Conservation (phyloP, 2,888 invertebrate species). For the Drosophila mimetica region DNA sequence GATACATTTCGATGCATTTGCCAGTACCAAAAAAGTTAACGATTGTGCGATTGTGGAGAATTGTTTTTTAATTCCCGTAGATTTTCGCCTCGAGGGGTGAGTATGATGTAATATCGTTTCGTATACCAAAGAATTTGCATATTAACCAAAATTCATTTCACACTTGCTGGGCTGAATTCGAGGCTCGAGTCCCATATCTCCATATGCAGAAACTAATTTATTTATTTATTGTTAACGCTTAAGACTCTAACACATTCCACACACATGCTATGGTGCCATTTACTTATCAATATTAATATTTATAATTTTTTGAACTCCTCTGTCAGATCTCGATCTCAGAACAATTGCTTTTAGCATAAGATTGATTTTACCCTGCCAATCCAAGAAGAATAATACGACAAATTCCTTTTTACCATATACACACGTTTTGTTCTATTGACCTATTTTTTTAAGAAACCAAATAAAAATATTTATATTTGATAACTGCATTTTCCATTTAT, state of each 20-base stretch:
- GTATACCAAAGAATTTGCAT: slow-evolving; percentile 45
- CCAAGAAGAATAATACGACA: slow-evolving; percentile 6
- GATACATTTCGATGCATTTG: slow-evolving; percentile 33
- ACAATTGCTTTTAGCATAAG: slow-evolving; percentile 42
- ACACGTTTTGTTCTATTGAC: slow-evolving; percentile 26
- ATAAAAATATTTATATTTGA: slow-evolving; percentile 41
- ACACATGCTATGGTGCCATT: slow-evolving; percentile 48
- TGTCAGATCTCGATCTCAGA: slow-evolving; percentile 39
- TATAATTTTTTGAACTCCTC: slow-evolving; percentile 17
- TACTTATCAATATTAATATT: slow-evolving; percentile 36
- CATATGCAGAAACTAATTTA: slow-evolving; percentile 40
- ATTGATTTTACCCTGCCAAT: slow-evolving; percentile 33
- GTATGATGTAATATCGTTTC: slow-evolving; percentile 34
- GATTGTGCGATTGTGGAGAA: slow-evolving; percentile 17
- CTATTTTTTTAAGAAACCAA: slow-evolving; percentile 29
- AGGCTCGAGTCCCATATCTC: slow-evolving; percentile 33
- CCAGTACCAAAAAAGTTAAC: slow-evolving; percentile 23
- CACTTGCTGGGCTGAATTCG: slow-evolving; percentile 51
- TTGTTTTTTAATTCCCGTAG: slow-evolving; percentile 33
- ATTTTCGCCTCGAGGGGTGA: slow-evolving; percentile 35
- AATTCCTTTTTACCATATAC: slow-evolving; percentile 13
- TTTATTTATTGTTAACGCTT: slow-evolving; percentile 56
- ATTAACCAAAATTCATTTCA: slow-evolving; percentile 30
- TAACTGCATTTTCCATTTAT: slow-evolving; percentile 53
- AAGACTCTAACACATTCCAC: slow-evolving; percentile 63